Evolutionary conservation across 2,797 vertebrate species (phyloP).

Genomic region (Mormyrops boulengeri): DNA sequence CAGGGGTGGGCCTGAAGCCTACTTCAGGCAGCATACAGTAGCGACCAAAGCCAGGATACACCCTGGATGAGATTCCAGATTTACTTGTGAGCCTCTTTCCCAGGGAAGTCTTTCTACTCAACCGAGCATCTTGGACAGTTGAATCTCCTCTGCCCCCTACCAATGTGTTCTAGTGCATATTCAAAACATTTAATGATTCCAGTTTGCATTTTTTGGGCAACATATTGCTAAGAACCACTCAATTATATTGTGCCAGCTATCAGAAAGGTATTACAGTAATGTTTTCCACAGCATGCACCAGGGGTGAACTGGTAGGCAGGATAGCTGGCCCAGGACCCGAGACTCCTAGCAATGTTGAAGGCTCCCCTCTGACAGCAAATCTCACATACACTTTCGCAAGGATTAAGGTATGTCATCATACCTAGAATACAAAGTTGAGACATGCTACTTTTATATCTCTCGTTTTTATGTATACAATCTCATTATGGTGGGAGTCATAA

Average conservation of each 20-base stretch:
- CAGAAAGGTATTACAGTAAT: not conserved
- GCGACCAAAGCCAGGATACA: not conserved
- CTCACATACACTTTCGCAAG: not conserved
- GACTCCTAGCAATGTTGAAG: not conserved
- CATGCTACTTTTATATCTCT: not conserved
- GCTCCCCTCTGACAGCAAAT: not conserved
- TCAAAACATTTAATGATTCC: not conserved
- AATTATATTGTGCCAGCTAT: not conserved
- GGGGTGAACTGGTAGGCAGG: not conserved
- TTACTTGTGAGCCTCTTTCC: not conserved
- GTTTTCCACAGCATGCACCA: not conserved
- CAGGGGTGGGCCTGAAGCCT: too few relatives aligned
- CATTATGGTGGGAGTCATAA: not conserved
- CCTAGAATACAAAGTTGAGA: not conserved
- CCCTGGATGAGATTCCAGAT: not conserved
- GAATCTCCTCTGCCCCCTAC: too few relatives aligned
- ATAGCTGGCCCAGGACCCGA: not conserved
- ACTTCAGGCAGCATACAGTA: not conserved
- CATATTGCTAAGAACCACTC: not conserved
- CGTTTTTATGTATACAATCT: not conserved
- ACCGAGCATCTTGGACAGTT: not conserved
- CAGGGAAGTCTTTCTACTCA: not conserved
- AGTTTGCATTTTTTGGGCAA: not conserved
- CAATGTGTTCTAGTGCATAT: too few relatives aligned
- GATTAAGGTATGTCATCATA: not conserved